Evolutionary conservation across 2,888 invertebrate genomes (phyloP).

Genomic region (Achlya flavicornis): DNA sequence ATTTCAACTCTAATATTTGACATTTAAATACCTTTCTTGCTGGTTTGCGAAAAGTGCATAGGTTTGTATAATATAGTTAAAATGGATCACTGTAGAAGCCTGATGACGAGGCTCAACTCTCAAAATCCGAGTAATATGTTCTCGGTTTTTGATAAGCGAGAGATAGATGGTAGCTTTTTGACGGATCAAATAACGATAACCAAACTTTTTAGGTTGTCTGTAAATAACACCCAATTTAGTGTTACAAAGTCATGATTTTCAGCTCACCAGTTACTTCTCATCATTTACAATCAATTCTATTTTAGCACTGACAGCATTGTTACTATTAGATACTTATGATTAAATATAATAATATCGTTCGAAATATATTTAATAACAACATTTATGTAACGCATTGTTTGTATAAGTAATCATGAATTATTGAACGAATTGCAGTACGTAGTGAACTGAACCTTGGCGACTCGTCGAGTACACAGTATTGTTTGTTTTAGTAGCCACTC

Average conservation of each 20-base stretch:
- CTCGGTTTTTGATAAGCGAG: too few relatives aligned
- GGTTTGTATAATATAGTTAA: too few relatives aligned
- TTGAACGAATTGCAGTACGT: conserved; percentile 44
- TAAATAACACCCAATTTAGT: neutral
- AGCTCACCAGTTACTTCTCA: neutral
- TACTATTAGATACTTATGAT: conserved; percentile 25
- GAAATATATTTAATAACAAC: conserved; percentile 37
- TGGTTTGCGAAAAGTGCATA: too few relatives aligned
- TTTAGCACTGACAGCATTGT: conserved; percentile 16
- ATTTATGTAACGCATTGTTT: conserved; percentile 46
- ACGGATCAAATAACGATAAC: too few relatives aligned
- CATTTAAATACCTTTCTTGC: too few relatives aligned
- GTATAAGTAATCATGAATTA: conserved; percentile 54
- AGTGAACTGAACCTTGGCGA: conserved; percentile 44
- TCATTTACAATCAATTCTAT: conserved; percentile 10
- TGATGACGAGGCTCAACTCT: too few relatives aligned
- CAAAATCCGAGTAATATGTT: too few relatives aligned
- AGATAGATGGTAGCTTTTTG: too few relatives aligned
- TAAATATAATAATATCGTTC: conserved; percentile 33
- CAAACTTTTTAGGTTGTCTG: too few relatives aligned
- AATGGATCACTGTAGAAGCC: too few relatives aligned
- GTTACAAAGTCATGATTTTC: neutral
- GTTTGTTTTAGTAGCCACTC: conserved; percentile 15
- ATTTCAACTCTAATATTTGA: too few relatives aligned
- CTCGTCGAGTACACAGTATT: conserved; percentile 26